Evolutionary conservation across 2,888 invertebrate genomes (phyloP).

Genomic region (Smittia aterrima): DNA sequence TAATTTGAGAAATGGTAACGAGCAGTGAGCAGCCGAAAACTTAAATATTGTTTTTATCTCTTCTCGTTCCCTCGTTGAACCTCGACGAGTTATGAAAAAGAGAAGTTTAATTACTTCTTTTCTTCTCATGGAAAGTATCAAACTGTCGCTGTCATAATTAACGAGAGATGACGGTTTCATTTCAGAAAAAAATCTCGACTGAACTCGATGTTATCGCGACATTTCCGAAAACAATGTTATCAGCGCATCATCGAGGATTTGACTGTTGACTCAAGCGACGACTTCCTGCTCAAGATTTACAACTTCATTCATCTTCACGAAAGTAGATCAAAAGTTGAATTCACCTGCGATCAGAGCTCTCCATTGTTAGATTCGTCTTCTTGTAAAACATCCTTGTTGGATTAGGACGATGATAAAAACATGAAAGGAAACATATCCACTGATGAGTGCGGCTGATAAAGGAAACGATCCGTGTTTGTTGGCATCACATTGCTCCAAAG

Average conservation of each 20-base stretch:
- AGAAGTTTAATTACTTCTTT: conserved; percentile 19
- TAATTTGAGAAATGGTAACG: conserved; percentile 19
- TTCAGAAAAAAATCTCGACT: no score
- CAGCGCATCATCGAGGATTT: conserved; percentile 4
- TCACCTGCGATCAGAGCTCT: conserved; percentile 6
- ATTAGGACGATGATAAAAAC: conserved; percentile 20
- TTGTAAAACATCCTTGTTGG: conserved; percentile 10
- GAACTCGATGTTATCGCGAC: neutral
- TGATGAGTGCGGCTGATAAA: neutral
- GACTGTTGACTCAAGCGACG: conserved; percentile 5
- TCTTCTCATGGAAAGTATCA: conserved; percentile 19
- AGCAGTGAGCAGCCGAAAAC: neutral
- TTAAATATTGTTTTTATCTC: conserved; percentile 14
- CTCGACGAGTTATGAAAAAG: conserved; percentile 6
- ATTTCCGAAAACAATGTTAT: neutral
- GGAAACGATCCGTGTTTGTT: neutral
- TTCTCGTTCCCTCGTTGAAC: neutral
- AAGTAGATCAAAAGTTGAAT: neutral
- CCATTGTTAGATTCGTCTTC: neutral
- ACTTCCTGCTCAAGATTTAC: conserved; percentile 17
- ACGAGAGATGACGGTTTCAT: conserved; percentile 16
- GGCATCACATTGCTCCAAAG: conserved; percentile 17
- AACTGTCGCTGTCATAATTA: conserved; percentile 29
- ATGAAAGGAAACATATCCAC: neutral
- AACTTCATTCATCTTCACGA: neutral